Percentiles rank a stretch among this genome's conserved stretches.
Conservation (phyloP, 2,113 vertebrate species). For the Dromaius novaehollandiae region DNA sequence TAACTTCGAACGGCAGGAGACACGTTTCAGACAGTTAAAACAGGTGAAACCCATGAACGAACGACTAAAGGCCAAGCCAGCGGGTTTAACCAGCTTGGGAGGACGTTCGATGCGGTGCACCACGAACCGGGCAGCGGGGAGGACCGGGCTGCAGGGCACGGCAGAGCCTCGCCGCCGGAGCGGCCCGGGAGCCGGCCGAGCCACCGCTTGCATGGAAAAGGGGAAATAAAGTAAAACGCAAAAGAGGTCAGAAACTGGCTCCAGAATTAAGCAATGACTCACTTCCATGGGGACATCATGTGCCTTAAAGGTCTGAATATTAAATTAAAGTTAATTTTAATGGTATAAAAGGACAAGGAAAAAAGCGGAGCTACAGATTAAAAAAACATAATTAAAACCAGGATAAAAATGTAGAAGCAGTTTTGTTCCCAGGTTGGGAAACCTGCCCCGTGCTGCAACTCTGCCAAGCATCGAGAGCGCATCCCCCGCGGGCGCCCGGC, state of each 20-base stretch:
- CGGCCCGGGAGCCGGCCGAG: rapidly evolving
- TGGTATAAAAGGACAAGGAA: neutral
- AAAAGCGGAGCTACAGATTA: neutral
- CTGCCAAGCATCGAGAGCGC: constrained; percentile 29
- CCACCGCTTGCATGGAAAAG: rapidly evolving
- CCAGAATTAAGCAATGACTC: neutral
- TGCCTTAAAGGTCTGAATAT: constrained; percentile 18
- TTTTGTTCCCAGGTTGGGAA: neutral
- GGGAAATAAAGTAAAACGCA: neutral
- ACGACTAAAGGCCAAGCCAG: rapidly evolving
- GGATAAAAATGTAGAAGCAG: neutral
- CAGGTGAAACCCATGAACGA: neutral
- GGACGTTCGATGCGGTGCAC: neutral
- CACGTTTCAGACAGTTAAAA: too few species aligned
- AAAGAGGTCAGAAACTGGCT: constrained; percentile 19
- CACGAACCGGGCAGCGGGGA: too few species aligned
- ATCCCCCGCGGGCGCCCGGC: neutral
- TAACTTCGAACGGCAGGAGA: too few species aligned
- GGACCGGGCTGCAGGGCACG: too few species aligned
- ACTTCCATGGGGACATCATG: neutral
- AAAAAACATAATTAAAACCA: neutral
- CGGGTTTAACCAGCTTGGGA: neutral
- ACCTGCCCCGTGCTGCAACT: neutral
- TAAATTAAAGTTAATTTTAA: constrained; percentile 22
- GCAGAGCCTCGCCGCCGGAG: neutral